Conservation (phyloP, 2,888 invertebrate genomes). For the Aplocera efformata region DNA sequence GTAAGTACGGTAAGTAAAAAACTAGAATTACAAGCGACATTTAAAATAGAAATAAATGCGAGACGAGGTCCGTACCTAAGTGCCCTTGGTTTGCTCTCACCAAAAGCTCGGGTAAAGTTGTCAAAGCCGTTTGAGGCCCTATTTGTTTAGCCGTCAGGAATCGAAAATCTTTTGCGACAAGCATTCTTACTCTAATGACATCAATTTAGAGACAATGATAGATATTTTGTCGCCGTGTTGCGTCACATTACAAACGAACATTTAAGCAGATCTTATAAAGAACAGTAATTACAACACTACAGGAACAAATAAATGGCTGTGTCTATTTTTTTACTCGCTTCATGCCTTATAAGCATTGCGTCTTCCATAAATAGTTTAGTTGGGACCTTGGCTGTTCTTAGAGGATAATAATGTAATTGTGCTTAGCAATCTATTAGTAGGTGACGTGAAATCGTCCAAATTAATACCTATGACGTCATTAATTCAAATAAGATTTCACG, state of each 20-base stretch:
- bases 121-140: too few species aligned
- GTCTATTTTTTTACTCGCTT: slow-evolving; percentile 33
- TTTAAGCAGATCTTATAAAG: slow-evolving; percentile 14
- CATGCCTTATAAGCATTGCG: slow-evolving; percentile 33
- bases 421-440: slow-evolving; percentile 47
- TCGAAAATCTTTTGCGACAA: too few species aligned
- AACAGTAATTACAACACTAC: slow-evolving; percentile 22
- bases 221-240: not conserved
- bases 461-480: slow-evolving; percentile 63
- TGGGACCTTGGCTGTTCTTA: slow-evolving; percentile 58
- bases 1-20: too few species aligned
- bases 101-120: too few species aligned
- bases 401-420: slow-evolving; percentile 56
- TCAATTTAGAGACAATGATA: not conserved
- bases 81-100: too few species aligned
- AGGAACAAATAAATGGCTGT: slow-evolving; percentile 22
- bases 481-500: slow-evolving; percentile 39
- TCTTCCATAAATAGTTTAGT: slow-evolving; percentile 45
- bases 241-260: slow-evolving; percentile 7
- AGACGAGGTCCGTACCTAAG: too few species aligned
- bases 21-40: too few species aligned
- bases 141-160: too few species aligned
- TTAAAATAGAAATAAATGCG: too few species aligned
- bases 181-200: not conserved
- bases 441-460: slow-evolving; percentile 63